Evolutionary conservation across 2,113 vertebrate genomes (phyloP).

Genomic region (Calidris pugnax): DNA sequence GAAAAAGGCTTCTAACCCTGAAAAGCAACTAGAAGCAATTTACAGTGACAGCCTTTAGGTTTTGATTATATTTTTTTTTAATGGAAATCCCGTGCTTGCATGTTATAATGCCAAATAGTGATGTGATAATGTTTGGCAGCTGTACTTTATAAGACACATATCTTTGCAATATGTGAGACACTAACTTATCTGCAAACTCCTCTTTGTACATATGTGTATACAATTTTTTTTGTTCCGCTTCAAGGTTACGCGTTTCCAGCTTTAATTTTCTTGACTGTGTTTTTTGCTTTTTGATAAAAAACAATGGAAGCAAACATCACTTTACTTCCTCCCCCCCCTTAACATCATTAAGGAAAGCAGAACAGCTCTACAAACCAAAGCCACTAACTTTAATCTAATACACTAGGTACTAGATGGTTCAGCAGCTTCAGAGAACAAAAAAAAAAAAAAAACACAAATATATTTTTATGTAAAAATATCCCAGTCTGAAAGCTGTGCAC

Average conservation of each 20-base stretch:
- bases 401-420: neutral
- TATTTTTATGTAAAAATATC: fast-evolving
- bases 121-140: neutral
- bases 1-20: neutral
- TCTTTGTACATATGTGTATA: neutral
- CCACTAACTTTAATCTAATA: neutral
- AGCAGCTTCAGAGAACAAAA: neutral
- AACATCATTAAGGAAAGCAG: neutral
- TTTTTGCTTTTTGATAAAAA: neutral
- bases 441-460: neutral
- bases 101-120: neutral
- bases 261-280: neutral
- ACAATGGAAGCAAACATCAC: neutral
- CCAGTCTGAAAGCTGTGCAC: fast-evolving
- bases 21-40: neutral
- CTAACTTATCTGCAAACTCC: neutral
- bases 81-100: neutral
- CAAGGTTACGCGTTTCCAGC: neutral
- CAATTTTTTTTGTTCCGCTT: neutral
- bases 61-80: neutral
- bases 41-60: neutral
- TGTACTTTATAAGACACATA: fast-evolving
- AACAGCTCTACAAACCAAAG: neutral
- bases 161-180: neutral
- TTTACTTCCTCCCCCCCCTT: neutral